These are phyloP conservation scores for Xestia c-nigrum DNA, from an alignment of 2,888 invertebrate species.

Conservation along the genomic window DNA sequence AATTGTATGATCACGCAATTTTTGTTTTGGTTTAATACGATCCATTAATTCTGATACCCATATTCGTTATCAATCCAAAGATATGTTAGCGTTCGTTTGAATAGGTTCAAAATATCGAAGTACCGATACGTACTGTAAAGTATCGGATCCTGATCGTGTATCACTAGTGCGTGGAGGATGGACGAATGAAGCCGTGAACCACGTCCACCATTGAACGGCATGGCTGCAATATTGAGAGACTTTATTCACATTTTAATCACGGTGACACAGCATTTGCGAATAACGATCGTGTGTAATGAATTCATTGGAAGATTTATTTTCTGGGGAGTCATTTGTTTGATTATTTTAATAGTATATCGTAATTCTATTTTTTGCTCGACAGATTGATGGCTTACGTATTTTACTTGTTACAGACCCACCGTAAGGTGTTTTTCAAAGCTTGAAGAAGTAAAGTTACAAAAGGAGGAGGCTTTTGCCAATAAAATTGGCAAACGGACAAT, in stretches of 20 bases:
- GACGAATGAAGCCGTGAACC: conserved; percentile 37
- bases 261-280: conserved; percentile 32
- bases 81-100: background rate
- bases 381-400: background rate
- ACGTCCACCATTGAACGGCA: conserved; percentile 34
- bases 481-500: too few species aligned
- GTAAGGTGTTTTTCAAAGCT: background rate
- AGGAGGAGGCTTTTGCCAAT: too few species aligned
- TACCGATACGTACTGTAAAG: too few species aligned
- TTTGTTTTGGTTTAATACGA: background rate
- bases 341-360: background rate
- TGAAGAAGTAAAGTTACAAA: too few species aligned
- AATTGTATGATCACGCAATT: background rate
- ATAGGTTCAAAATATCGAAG: background rate
- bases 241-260: conserved; percentile 59
- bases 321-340: conserved; percentile 6
- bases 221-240: conserved; percentile 48
- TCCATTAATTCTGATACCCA: background rate
- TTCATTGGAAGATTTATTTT: conserved; percentile 20
- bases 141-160: background rate
- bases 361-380: background rate
- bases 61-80: background rate
- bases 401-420: background rate
- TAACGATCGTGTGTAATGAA: conserved; percentile 43
- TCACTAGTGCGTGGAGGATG: conserved; percentile 50